Evolutionary conservation across 2,888 invertebrate species (phyloP).

Genomic region (Amiota minor): DNA sequence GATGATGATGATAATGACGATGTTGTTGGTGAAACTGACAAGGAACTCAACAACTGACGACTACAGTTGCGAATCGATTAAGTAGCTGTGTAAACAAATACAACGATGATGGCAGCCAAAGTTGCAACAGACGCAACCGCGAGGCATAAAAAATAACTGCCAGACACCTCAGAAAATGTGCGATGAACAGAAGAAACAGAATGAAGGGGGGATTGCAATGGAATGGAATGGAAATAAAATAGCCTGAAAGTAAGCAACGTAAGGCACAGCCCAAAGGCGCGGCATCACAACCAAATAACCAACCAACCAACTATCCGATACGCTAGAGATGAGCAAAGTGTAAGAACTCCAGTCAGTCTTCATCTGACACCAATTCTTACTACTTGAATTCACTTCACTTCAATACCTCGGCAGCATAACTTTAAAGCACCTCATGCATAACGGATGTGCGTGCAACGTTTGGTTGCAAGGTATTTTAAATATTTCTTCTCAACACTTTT

Average conservation of each 20-base stretch:
- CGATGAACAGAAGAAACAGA: not conserved
- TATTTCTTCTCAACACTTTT: too few relatives aligned
- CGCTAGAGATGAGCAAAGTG: too few relatives aligned
- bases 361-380: too few relatives aligned
- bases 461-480: too few relatives aligned
- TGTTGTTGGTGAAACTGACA: constrained; percentile 21
- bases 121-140: not conserved
- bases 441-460: too few relatives aligned
- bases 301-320: not conserved
- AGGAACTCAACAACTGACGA: constrained; percentile 34
- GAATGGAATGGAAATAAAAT: not conserved
- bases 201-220: not conserved
- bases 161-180: constrained; percentile 3
- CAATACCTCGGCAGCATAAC: too few relatives aligned
- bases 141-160: not conserved
- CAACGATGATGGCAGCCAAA: constrained; percentile 41
- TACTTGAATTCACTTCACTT: too few relatives aligned
- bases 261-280: not conserved
- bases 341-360: too few relatives aligned
- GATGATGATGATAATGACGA: constrained; percentile 28
- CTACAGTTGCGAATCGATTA: constrained; percentile 61
- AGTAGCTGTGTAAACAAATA: constrained; percentile 60
- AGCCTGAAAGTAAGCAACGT: not conserved
- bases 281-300: not conserved
- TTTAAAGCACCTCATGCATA: too few relatives aligned